Evolutionary conservation across 2,888 invertebrate genomes (phyloP).

Genomic region (Diarsia rubi): DNA sequence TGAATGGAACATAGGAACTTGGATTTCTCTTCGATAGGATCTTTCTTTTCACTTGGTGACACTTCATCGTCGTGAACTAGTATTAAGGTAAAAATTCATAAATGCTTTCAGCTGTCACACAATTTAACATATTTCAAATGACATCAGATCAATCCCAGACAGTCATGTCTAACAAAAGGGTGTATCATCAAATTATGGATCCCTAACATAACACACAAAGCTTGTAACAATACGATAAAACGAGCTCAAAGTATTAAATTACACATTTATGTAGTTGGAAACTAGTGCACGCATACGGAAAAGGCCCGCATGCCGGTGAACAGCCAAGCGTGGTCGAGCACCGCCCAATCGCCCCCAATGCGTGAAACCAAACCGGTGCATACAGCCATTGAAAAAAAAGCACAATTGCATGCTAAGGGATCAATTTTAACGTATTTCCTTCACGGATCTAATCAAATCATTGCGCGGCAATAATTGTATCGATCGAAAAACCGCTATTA

Average conservation of each 20-base stretch:
- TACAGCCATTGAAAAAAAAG: constrained; percentile 65
- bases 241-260: constrained; percentile 64
- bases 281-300: constrained; percentile 81
- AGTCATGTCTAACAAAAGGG: background rate
- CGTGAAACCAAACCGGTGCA: constrained; percentile 75
- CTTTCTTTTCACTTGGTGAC: constrained; percentile 22
- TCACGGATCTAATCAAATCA: constrained; percentile 60
- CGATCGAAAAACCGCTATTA: constrained; percentile 15
- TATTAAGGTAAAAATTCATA: background rate
- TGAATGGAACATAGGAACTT: constrained; percentile 16
- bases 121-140: constrained; percentile 7
- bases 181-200: constrained; percentile 13
- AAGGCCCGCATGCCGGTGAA: constrained; percentile 74
- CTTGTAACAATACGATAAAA: constrained; percentile 48
- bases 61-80: background rate
- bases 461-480: constrained; percentile 53
- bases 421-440: constrained; percentile 72
- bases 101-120: background rate
- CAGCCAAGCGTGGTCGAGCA: constrained; percentile 74
- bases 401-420: constrained; percentile 70
- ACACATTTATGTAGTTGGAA: constrained; percentile 70
- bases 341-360: constrained; percentile 70
- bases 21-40: constrained; percentile 18
- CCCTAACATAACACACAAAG: constrained; percentile 13
- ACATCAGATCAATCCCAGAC: constrained; percentile 14